Conservation (phyloP, 2,888 invertebrate species). For the Tricholauxania praeusta region DNA sequence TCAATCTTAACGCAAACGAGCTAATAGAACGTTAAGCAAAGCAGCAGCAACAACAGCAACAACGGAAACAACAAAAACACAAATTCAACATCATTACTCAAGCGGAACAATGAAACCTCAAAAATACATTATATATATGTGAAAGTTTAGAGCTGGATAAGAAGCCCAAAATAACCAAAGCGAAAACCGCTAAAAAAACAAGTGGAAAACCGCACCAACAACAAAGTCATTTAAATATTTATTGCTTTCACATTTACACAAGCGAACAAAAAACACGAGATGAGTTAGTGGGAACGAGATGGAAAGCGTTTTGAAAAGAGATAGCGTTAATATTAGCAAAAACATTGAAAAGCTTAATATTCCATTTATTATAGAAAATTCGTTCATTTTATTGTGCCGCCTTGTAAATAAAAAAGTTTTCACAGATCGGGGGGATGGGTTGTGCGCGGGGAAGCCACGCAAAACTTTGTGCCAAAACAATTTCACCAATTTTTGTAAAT, state of each 20-base stretch:
- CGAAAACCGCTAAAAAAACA: not conserved
- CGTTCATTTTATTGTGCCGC: not conserved
- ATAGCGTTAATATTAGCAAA: no score
- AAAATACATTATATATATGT: not conserved
- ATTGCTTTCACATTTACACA: not conserved
- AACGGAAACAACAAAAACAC: not conserved
- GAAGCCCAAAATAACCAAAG: not conserved
- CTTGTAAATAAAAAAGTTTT: not conserved
- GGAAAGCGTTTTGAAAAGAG: no score
- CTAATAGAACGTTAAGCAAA: constrained; percentile 15
- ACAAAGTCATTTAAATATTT: constrained; percentile 38
- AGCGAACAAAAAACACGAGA: not conserved
- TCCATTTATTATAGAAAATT: no score
- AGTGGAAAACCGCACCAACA: not conserved
- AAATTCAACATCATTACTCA: not conserved
- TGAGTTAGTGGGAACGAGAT: no score
- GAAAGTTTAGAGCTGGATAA: not conserved
- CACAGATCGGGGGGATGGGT: no score
- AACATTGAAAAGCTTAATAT: no score
- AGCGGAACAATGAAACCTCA: not conserved
- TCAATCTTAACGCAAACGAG: constrained; percentile 31
- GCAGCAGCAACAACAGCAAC: constrained; percentile 13
- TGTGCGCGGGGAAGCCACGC: no score
- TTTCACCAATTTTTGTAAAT: no score
- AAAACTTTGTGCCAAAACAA: no score